A percentile compares a stretch with the other conserved stretches of the same genome.
These are phyloP conservation scores for Melipona quadrifasciata DNA, from an alignment of 1,140 invertebrate species.

Conservation along the genomic window DNA sequence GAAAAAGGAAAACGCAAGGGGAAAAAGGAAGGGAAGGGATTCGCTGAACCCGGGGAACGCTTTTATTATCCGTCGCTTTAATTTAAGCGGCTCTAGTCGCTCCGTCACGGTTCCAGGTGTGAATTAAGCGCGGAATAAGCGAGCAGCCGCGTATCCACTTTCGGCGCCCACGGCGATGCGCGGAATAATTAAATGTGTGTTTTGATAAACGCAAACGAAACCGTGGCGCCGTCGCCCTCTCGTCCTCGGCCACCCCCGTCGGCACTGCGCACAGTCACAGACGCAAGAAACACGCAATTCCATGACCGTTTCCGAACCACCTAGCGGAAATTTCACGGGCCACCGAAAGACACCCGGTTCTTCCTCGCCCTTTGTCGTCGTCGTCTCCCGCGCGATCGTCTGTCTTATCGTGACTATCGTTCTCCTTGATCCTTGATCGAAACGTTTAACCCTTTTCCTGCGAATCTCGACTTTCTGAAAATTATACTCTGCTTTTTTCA, in stretches of 20 bases:
- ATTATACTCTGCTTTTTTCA: too few relatives aligned
- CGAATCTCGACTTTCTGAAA: background rate
- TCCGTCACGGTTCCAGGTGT: slow-evolving; percentile 78
- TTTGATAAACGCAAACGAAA: slow-evolving; percentile 71
- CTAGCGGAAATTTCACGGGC: slow-evolving; percentile 25
- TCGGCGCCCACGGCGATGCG: slow-evolving; percentile 67
- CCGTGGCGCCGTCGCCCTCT: background rate
- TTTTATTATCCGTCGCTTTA: slow-evolving; percentile 81
- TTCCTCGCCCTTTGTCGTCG: background rate
- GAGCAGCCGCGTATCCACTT: slow-evolving; percentile 59
- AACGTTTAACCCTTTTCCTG: background rate
- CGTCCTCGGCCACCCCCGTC: background rate
- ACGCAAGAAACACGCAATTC: slow-evolving; percentile 45
- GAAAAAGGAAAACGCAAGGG: background rate
- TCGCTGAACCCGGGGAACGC: slow-evolving; percentile 62
- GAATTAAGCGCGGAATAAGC: slow-evolving; percentile 77
- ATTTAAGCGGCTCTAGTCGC: slow-evolving; percentile 80
- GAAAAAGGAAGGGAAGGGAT: slow-evolving; percentile 52
- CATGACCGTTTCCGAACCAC: background rate
- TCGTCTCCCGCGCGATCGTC: slow-evolving; percentile 18
- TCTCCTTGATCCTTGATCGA: background rate
- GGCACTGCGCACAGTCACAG: too few relatives aligned
- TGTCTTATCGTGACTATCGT: background rate
- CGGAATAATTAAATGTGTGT: slow-evolving; percentile 77
- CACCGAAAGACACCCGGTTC: slow-evolving; percentile 14